A percentile compares a stretch with the other conserved stretches of the same genome.
These are phyloP conservation scores for Nyctibius grandis DNA, from an alignment of 2,797 vertebrate genomes.

Conservation along the genomic window DNA sequence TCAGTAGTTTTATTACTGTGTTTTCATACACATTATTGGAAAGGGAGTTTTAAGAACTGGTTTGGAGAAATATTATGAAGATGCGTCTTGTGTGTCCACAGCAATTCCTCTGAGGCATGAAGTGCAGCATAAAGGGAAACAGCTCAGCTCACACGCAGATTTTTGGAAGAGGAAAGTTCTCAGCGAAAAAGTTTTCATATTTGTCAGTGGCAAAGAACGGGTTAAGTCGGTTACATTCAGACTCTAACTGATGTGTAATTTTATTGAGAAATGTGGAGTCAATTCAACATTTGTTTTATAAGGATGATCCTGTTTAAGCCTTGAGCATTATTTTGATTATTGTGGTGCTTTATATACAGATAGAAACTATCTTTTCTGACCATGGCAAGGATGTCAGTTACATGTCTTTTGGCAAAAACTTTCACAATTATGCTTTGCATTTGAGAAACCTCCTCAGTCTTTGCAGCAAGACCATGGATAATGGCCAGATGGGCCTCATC, in stretches of 20 bases:
- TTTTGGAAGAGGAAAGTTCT: background rate
- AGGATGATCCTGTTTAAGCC: constrained; percentile 59
- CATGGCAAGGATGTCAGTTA: background rate
- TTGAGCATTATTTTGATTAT: constrained; percentile 29
- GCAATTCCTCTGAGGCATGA: background rate
- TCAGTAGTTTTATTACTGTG: background rate
- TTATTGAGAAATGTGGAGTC: constrained; percentile 3
- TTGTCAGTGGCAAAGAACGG: background rate
- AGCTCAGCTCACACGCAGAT: background rate
- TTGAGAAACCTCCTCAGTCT: background rate
- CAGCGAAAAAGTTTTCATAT: background rate
- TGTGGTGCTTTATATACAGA: constrained; percentile 32
- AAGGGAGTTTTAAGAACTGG: background rate
- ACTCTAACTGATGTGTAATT: background rate
- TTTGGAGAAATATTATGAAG: background rate
- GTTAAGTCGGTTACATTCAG: background rate
- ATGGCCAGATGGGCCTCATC: background rate
- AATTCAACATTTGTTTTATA: constrained; percentile 48
- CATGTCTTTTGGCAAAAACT: background rate
- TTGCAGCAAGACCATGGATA: background rate
- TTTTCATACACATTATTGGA: background rate
- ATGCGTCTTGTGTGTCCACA: background rate
- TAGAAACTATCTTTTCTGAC: constrained; percentile 20
- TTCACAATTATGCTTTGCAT: background rate
- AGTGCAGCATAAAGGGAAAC: background rate